Percentiles rank a stretch among this genome's conserved stretches.
Evolutionary conservation across 2,113 vertebrate species (phyloP).

Genomic region (Grallaria varia): DNA sequence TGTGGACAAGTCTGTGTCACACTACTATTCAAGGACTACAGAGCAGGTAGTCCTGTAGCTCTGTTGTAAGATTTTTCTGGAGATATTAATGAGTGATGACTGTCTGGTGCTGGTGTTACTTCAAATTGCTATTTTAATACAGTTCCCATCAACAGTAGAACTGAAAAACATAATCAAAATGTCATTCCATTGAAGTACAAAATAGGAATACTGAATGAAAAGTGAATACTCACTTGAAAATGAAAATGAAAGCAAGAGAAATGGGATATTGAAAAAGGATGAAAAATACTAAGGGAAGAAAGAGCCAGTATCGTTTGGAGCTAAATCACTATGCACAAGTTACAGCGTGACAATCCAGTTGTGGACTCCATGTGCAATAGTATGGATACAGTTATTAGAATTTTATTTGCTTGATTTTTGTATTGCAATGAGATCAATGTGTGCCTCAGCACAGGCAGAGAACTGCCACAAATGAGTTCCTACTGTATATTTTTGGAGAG

Average conservation of each 20-base stretch:
- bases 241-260: background rate
- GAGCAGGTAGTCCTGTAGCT: background rate
- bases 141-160: background rate
- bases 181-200: background rate
- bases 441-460: background rate
- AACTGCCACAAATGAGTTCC: background rate
- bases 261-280: background rate
- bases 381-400: background rate
- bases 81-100: slow-evolving; percentile 11
- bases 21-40: background rate
- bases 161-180: slow-evolving; percentile 38
- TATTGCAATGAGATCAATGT: background rate
- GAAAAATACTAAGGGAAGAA: background rate
- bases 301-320: background rate
- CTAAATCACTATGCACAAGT: background rate
- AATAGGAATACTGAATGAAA: background rate
- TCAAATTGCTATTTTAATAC: slow-evolving; percentile 41
- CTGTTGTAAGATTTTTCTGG: background rate
- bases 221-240: slow-evolving; percentile 3
- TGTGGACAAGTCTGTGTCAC: background rate
- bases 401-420: background rate
- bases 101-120: background rate
- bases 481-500: background rate
- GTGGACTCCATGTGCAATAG: background rate
- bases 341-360: background rate